Evolutionary conservation across 2,113 vertebrate species (phyloP), one percentile per base, ranked within the genome.

Genomic region (Heterocephalus glaber): DNA sequence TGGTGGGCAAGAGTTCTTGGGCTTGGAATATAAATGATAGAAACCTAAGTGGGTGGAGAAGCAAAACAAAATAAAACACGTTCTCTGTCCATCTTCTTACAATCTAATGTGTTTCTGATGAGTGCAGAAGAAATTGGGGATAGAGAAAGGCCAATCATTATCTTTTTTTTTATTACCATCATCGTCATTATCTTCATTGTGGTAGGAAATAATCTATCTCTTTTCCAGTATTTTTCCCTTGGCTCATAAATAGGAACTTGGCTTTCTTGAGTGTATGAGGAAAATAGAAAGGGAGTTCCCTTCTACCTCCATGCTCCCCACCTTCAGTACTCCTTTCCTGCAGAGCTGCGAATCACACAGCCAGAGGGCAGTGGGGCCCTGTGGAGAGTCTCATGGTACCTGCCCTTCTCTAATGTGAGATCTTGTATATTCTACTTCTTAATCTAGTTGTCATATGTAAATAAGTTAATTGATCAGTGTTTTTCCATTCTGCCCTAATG

Each of bases 91-190:
- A 58, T 35, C 28, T 81, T 74, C 7, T 81, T 80, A 12, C 60
- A 70, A 84, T 82, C 22, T 61, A 56, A 94, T 77, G 76, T 95
- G 35, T 82, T 97, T 86, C 17, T 94, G 80, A 90, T 88, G 81
- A 52, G 8, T 20, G 84, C 70, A 52, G 79, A 63, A 76, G 56
- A 44, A 95, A 76, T 26, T 95, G 30, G 19, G 10, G 1, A 52
- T 63, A 35, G 35, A n/a, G 87, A 96, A 91, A 88, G 19, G 19
- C 52, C 17, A 4, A 16, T 70, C 33, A 56, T 65, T 76, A 74
- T 83, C 49, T 89, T 93, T 85, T 86, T 94, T 92, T 80, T 70
- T 63, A 68, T 10, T n/a, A 10, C 28, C 13, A 28, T 58, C 72
- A 84, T 94, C 61, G 94, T 93, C 72, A 93, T 90, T 79, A 68